Evolutionary conservation across 2,113 vertebrate species (phyloP), one percentile per base, ranked within the genome.

Genomic region (Vulpes ferrilata): DNA sequence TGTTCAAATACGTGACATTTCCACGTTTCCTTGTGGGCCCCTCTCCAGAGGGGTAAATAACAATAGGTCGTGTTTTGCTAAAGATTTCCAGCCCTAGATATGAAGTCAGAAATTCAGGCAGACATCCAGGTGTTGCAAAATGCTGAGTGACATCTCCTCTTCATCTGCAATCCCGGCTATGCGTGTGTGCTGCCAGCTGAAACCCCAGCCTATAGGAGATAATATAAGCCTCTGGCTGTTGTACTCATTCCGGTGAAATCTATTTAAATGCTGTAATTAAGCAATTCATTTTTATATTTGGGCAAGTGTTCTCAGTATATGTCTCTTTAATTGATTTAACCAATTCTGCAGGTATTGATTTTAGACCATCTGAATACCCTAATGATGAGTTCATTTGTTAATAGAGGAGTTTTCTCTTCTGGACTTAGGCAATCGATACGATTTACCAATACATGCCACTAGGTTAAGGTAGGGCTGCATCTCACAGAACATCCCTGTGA

Each of bases 261-360:
- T 90, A 85, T 96, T 93, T 91, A 89, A 96, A 67, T 87, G 74
- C 48, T 91, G 11, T 94, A 97, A 91, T 98, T 97, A 98, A 95
- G 32, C 53, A 60, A 62, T 57, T 90, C 74, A 80, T 89, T 97
- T 92, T 96, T 90, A 85, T 96, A 94, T 97, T 88, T 95, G 57
- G 35, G 43, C 88, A 95, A 55, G 19, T 93, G 59, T 38, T 97
- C 25, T 95, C 60, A 76, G 92, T 73, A 69, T 95, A 95, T 87
- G 59, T 81, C 86, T 95, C 62, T 71, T 89, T 87, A 98, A 93
- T 89, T 93, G 90, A 96, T 93, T 96, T 94, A 78, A 78, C 53
- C 82, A 96, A 76, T 90, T 95, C 83, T 90, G 48, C 57, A 73
- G 51, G n/a, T 87, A 96, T 90, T 93, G 96, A 96, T 97, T 96